Percentiles rank a stretch among this genome's conserved stretches.
Evolutionary conservation across 2,113 vertebrate species (phyloP).

Genomic region (Cheirogaleus medius): DNA sequence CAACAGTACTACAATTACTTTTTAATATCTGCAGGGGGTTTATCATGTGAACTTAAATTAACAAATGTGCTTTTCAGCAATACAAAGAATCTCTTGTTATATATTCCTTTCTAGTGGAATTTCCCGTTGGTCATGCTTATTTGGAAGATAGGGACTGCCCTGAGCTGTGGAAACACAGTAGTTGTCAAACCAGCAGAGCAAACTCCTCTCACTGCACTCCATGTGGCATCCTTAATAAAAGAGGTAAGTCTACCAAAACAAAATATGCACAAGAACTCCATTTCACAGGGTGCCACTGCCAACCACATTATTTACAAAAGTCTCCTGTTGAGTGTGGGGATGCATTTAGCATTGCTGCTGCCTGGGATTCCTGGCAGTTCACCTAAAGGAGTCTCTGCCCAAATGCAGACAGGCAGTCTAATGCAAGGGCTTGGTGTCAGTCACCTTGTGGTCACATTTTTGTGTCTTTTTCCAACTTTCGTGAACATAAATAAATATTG

Average conservation of each 20-base stretch:
- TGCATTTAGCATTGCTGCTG: neutral
- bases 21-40: neutral
- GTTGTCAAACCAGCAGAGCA: slow-evolving; percentile 93
- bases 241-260: slow-evolving; percentile 85
- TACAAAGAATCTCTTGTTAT: slow-evolving; percentile 28
- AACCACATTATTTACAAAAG: neutral
- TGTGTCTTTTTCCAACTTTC: neutral
- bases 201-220: slow-evolving; percentile 91
- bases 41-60: neutral
- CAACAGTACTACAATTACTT: neutral
- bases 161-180: slow-evolving; percentile 92
- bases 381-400: neutral
- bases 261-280: neutral
- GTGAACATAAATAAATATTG: neutral
- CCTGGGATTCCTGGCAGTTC: neutral
- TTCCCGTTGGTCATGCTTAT: slow-evolving; percentile 91
- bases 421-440: neutral
- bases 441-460: neutral
- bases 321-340: neutral
- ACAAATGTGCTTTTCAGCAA: neutral
- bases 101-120: slow-evolving; percentile 88
- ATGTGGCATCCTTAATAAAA: slow-evolving; percentile 91
- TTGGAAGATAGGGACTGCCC: slow-evolving; percentile 93
- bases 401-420: neutral
- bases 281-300: neutral